Percentiles rank a stretch among this genome's conserved stretches.
Evolutionary conservation across 92 coral and sea anemone species (phyloP).

Genomic region (Epizoanthus scotinus): DNA sequence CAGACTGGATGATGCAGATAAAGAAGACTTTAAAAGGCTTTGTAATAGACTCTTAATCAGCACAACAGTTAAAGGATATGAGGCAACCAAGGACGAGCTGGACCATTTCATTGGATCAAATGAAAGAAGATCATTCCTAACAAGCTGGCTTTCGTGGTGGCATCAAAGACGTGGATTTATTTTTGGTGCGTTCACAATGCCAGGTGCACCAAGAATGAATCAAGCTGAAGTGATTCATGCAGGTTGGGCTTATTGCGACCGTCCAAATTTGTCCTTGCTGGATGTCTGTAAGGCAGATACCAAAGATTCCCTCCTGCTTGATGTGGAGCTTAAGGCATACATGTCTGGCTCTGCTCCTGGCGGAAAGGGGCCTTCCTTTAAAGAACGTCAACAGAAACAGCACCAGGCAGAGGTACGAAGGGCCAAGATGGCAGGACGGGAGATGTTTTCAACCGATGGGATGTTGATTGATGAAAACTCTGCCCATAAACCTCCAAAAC

Average conservation of each 20-base stretch:
- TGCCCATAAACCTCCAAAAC: too few relatives aligned
- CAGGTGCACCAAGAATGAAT: conserved; percentile 53
- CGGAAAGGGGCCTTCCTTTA: conserved; percentile 13
- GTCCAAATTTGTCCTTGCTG: conserved; percentile 52
- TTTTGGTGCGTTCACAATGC: conserved; percentile 32
- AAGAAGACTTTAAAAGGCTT: conserved; percentile 8
- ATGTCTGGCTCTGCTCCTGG: conserved; percentile 26
- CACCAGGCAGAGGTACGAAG: conserved; percentile 22
- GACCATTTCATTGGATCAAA: conserved; percentile 40
- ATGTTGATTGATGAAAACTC: too few relatives aligned
- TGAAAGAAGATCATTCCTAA: conserved; percentile 44
- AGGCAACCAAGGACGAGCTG: conserved; percentile 17
- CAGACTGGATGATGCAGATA: conserved; percentile 20
- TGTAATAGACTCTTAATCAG: conserved; percentile 32
- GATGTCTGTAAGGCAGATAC: conserved; percentile 50
- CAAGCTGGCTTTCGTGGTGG: conserved; percentile 53
- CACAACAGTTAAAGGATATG: conserved; percentile 35
- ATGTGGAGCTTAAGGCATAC: conserved; percentile 48
- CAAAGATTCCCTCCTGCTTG: conserved; percentile 48
- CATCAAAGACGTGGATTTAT: conserved; percentile 37
- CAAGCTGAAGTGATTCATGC: conserved; percentile 60
- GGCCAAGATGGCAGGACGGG: too few relatives aligned
- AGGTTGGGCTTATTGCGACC: conserved; percentile 54
- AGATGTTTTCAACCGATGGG: too few relatives aligned
- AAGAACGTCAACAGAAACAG: conserved; percentile 10